These are phyloP conservation scores for Synanthedon vespiformis DNA, from an alignment of 2,888 invertebrate species.

Conservation along the genomic window DNA sequence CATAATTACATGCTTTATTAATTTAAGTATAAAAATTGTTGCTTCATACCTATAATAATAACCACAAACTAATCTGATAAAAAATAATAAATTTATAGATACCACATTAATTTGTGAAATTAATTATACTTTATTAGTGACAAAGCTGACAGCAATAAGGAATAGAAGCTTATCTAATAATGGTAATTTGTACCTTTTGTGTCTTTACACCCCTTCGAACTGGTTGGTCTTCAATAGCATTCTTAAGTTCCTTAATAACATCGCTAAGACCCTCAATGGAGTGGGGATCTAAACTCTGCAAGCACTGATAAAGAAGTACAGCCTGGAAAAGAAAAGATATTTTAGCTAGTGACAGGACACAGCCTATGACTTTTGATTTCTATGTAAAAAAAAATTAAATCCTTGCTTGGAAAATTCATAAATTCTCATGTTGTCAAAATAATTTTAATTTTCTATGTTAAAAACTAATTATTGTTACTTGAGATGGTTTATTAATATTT, in stretches of 20 bases:
- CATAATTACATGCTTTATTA: no score
- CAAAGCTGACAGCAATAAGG: background rate
- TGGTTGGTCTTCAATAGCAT: constrained; percentile 79
- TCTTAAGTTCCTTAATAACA: constrained; percentile 81
- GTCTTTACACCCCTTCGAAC: constrained; percentile 89
- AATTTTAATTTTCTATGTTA: no score
- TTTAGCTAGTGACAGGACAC: no score
- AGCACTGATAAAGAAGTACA: constrained; percentile 83
- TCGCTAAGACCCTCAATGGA: constrained; percentile 83
- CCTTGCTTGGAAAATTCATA: no score
- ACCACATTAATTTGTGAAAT: background rate
- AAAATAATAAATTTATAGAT: background rate
- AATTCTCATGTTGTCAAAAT: no score
- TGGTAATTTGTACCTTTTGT: constrained; percentile 75
- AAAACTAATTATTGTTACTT: no score
- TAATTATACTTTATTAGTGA: background rate
- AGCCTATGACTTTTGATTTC: no score
- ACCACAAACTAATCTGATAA: no score
- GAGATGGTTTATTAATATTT: no score
- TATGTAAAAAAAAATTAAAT: no score
- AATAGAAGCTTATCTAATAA: background rate
- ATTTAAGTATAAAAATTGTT: no score
- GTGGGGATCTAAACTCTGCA: constrained; percentile 78
- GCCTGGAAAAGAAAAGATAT: constrained; percentile 62
- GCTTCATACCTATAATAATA: no score